phyloP scores from a whole-genome alignment of 2,888 invertebrate species.

The Agonopterix arenella region DNA sequence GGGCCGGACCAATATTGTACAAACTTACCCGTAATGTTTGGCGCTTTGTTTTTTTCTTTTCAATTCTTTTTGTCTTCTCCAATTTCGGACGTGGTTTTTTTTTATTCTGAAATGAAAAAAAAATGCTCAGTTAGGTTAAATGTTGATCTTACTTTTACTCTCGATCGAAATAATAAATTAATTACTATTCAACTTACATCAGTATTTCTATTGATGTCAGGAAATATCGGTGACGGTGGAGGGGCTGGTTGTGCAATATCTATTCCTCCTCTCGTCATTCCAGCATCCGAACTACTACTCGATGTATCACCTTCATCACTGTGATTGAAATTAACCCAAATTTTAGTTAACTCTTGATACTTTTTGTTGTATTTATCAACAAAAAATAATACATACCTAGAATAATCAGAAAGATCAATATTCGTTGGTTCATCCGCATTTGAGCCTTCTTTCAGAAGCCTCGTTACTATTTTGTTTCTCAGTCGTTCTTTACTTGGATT shows the following conservation, averaged over 20 bases:
- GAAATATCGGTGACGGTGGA: constrained; percentile 82
- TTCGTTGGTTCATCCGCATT: constrained; percentile 93
- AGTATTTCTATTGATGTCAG: constrained; percentile 49
- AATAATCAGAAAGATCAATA: constrained; percentile 90
- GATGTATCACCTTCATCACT: constrained; percentile 90
- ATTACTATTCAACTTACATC: constrained; percentile 32
- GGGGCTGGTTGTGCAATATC: constrained; percentile 75
- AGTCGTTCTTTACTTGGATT: constrained; percentile 89
- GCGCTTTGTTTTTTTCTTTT: constrained; percentile 65
- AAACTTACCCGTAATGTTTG: constrained; percentile 75
- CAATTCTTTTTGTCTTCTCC: constrained; percentile 62
- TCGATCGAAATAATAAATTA: no score
- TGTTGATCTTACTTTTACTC: no score
- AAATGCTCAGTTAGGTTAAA: neutral
- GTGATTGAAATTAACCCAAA: constrained; percentile 3
- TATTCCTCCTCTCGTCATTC: constrained; percentile 72
- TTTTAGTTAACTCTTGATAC: neutral
- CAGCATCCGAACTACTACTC: constrained; percentile 83
- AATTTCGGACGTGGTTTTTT: constrained; percentile 51
- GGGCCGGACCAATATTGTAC: no score
- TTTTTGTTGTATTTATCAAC: neutral
- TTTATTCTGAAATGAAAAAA: constrained; percentile 56
- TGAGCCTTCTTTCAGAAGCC: constrained; percentile 88
- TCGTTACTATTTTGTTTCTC: constrained; percentile 86
- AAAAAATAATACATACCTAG: constrained; percentile 77